Evolutionary conservation across 2,888 invertebrate genomes (phyloP).

Genomic region (Agrochola macilenta): DNA sequence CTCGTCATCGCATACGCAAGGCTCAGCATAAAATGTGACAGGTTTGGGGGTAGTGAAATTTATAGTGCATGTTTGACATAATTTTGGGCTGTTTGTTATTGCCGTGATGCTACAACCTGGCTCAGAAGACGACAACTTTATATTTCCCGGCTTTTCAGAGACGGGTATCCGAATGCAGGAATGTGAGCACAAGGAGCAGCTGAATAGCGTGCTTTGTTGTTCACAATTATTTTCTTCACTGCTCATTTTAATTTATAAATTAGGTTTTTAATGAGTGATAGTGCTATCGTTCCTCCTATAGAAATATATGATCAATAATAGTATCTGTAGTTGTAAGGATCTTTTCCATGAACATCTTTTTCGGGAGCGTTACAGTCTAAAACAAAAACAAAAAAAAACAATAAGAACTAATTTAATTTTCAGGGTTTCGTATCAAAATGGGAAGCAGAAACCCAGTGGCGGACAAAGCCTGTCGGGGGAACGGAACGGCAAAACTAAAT

Average conservation of each 20-base stretch:
- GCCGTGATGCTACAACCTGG: neutral
- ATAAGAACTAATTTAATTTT: neutral
- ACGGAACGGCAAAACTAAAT: too few species aligned
- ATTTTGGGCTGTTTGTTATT: neutral
- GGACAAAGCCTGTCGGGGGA: too few species aligned
- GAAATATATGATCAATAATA: conserved; percentile 18
- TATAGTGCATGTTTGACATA: neutral
- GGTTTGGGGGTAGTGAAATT: neutral
- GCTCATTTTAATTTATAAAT: conserved; percentile 10
- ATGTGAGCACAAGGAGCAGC: conserved; percentile 1
- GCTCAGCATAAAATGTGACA: neutral
- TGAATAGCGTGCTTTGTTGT: neutral
- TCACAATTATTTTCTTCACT: neutral
- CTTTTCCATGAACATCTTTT: neutral
- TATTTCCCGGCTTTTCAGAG: conserved; percentile 6
- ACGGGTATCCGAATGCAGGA: conserved; percentile 3
- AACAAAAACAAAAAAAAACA: too few species aligned
- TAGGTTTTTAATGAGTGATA: neutral
- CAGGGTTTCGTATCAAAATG: neutral
- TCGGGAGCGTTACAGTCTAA: conserved; percentile 13
- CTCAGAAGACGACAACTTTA: conserved; percentile 11
- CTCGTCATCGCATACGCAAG: neutral
- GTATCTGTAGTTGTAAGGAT: conserved; percentile 20
- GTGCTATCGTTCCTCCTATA: neutral
- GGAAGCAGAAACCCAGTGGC: too few species aligned